Conservation (phyloP, 2,113 vertebrate species). For the Petaurus breviceps region DNA sequence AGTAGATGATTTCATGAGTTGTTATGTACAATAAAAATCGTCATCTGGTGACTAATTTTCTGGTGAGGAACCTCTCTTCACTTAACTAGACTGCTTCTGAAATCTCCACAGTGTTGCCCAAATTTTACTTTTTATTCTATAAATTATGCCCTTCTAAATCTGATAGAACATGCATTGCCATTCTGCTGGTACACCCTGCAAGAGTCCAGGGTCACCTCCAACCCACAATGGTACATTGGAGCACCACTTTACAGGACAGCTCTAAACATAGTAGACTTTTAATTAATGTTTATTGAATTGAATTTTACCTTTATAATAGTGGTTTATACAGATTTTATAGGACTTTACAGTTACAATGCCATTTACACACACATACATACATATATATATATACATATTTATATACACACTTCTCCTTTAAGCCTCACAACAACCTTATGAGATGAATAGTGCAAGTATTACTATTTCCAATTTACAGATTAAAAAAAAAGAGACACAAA, state of each 20-base stretch:
- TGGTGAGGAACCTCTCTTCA: background rate
- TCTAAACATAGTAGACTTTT: background rate
- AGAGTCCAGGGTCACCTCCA: background rate
- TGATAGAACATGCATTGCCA: background rate
- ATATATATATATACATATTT: too few relatives aligned
- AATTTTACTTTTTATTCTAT: too few relatives aligned
- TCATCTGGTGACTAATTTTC: background rate
- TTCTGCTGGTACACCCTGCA: background rate
- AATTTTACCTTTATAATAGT: background rate
- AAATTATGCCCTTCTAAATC: too few relatives aligned
- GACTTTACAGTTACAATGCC: background rate
- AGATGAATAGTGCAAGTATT: background rate
- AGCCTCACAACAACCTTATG: background rate
- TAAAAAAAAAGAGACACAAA: background rate
- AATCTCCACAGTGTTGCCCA: background rate
- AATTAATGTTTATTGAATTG: background rate
- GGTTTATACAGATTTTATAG: background rate
- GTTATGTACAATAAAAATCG: background rate
- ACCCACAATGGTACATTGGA: background rate
- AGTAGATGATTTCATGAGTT: background rate
- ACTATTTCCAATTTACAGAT: background rate
- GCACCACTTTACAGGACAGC: background rate
- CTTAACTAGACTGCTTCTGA: background rate
- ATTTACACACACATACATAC: background rate
- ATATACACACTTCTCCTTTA: background rate